Conservation (phyloP, 1,140 invertebrate species). For the Psilanteris sp. region DNA sequence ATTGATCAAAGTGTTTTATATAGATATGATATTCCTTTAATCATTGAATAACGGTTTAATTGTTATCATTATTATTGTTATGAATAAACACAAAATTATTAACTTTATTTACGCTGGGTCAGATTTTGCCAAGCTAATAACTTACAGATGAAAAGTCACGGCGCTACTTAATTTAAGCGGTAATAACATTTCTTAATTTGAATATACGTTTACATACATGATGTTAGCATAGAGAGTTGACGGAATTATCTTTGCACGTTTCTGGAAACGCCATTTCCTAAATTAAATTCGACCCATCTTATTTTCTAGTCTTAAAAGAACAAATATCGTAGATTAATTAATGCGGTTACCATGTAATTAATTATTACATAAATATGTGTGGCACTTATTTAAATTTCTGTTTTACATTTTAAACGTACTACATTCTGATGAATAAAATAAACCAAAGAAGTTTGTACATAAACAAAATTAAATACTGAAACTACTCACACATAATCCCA, state of each 20-base stretch:
- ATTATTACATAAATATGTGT: no score
- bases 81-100: constrained; percentile 28
- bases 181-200: constrained; percentile 52
- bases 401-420: no score
- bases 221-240: constrained; percentile 39
- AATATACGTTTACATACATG: constrained; percentile 49
- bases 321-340: no score
- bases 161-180: constrained; percentile 42
- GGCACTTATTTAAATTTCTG: no score
- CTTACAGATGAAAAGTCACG: constrained; percentile 39
- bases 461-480: no score
- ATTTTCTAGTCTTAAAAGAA: constrained; percentile 3
- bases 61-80: constrained; percentile 30
- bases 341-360: no score
- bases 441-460: no score
- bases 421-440: no score
- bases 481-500: no score
- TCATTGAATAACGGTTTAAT: constrained; percentile 24
- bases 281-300: constrained; percentile 41
- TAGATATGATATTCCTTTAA: constrained; percentile 8
- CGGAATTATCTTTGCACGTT: constrained; percentile 48
- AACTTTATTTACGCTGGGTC: constrained; percentile 40
- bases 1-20: no score
- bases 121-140: constrained; percentile 44
- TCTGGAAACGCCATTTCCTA: constrained; percentile 29